Evolutionary conservation across 2,113 vertebrate genomes (phyloP).

Genomic region (Potamarius usumacintae): DNA sequence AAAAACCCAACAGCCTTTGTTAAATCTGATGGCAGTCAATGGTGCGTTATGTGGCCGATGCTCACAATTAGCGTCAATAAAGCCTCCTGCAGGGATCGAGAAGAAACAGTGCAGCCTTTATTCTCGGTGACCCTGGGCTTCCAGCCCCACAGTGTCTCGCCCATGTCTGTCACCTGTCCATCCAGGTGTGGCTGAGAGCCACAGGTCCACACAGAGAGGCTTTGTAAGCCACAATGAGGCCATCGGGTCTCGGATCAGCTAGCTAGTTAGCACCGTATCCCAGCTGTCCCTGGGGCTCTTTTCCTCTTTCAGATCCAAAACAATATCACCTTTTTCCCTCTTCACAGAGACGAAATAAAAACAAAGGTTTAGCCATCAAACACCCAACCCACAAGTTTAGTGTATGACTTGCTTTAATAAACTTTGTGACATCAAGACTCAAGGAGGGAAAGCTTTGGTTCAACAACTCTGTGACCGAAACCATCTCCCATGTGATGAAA

Average conservation of each 20-base stretch:
- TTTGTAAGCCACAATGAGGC: constrained; percentile 54
- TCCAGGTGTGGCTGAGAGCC: constrained; percentile 54
- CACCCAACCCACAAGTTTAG: constrained; percentile 43
- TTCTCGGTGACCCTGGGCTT: constrained; percentile 25
- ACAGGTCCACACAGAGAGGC: constrained; percentile 48
- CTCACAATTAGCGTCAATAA: constrained; percentile 39
- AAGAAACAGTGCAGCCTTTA: constrained; percentile 44
- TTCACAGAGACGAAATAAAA: constrained; percentile 41
- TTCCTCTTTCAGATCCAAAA: constrained; percentile 25
- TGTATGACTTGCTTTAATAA: constrained; percentile 45
- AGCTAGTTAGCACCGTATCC: constrained; percentile 20
- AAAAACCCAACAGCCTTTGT: background rate
- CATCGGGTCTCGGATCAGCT: constrained; percentile 41
- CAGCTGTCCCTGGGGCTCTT: constrained; percentile 41
- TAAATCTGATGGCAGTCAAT: constrained; percentile 24
- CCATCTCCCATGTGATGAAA: constrained; percentile 6
- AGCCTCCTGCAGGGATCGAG: constrained; percentile 25
- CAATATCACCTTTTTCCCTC: constrained; percentile 31
- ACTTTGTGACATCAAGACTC: constrained; percentile 32
- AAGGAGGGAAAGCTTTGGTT: constrained; percentile 26
- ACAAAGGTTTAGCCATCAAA: constrained; percentile 46
- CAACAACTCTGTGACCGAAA: background rate
- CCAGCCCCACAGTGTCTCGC: constrained; percentile 30
- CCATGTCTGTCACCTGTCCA: constrained; percentile 49
- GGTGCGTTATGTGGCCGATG: constrained; percentile 14